Evolutionary conservation across 2,113 vertebrate genomes (phyloP).

Genomic region (Cyrtonyx montezumae): DNA sequence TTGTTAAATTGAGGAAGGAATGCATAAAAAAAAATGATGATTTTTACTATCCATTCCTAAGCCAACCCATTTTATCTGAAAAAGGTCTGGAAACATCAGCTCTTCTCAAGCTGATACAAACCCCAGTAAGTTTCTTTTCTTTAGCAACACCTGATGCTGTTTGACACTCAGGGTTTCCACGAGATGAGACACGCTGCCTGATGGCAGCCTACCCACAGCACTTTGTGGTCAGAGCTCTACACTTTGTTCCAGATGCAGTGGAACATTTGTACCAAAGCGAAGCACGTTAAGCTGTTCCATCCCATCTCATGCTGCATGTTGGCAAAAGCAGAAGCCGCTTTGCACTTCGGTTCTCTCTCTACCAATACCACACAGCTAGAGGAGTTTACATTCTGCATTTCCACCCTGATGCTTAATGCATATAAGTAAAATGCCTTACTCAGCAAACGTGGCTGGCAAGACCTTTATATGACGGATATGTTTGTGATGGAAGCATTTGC

Average conservation of each 20-base stretch:
- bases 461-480: rapidly evolving
- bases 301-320: background rate
- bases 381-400: background rate
- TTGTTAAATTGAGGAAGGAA: background rate
- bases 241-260: conserved; percentile 62
- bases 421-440: background rate
- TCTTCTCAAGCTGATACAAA: background rate
- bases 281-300: conserved; percentile 52
- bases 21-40: rapidly evolving
- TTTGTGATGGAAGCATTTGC: background rate
- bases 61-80: rapidly evolving
- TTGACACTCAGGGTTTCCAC: conserved; percentile 77
- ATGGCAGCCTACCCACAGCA: conserved; percentile 24
- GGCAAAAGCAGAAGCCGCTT: background rate
- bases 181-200: background rate
- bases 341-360: background rate
- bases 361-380: background rate
- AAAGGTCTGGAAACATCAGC: background rate
- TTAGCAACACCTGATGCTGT: background rate
- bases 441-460: background rate
- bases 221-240: conserved; percentile 46
- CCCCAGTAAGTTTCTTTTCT: background rate
- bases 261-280: conserved; percentile 31
- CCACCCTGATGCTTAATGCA: background rate
- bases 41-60: background rate